Base-by-base conservation (phyloP, 2,113 vertebrate species). In the Thalassoma bifasciatum region DNA sequence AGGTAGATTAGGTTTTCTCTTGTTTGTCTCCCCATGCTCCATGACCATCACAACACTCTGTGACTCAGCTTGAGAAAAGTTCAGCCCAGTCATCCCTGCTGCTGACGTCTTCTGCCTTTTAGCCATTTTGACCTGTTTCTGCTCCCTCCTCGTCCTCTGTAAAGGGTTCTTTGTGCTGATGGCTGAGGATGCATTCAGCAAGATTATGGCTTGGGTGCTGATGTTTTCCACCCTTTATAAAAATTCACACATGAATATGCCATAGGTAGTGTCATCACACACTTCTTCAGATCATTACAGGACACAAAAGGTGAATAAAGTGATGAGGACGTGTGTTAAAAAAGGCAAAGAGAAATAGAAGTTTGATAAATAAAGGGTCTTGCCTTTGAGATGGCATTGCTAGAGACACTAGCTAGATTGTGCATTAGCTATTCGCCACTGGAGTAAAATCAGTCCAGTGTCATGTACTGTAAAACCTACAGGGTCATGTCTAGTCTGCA, bases 101-200 rank as follows among this genome's bases (percentile, higher is more conserved):
- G n/a, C 58, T 30, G 19, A 66, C 9, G 34, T 78, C 84, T 68
- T 10, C 17, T 26, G 54, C 50, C 38, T 75, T n/a, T 21, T n/a
- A 72, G 65, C 64, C 19, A 42, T 22, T 64, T 51, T 72, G 26
- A 78, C 69, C 21, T 71, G 46, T 70, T 49, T 49, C 60, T 66
- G 64, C 54, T 53, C 38, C 44, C 62, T 72, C 72, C 72, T 37
- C 72, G 3, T 77, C 34, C 71, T 65, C 56, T 19, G 68, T 91
- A 92, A 92, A 92, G 89, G 91, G 88, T 81, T 92, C 54, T 67
- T 77, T 64, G 75, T 72, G 83, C 75, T 53, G 83, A 75, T 56
- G 19, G 67, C 76, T 75, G 24, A 10, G 8, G 42, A 37, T 23
- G 76, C 71, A 44, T 59, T 83, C 83, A 83, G 86, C 70, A 40